These are phyloP conservation scores for Mormyrops boulengeri DNA, from an alignment of 2,797 vertebrate genomes.

Conservation along the genomic window DNA sequence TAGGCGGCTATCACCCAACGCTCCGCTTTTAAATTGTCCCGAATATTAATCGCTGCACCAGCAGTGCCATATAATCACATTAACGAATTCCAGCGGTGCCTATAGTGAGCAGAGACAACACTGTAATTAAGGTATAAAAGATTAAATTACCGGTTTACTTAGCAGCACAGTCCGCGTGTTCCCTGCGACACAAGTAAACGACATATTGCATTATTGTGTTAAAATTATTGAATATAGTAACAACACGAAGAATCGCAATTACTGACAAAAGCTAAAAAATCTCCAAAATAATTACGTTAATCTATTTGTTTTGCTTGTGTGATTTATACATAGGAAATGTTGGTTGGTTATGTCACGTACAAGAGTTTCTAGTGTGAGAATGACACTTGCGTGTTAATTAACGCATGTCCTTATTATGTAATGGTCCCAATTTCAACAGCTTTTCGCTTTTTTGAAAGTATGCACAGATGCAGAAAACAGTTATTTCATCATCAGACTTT, in stretches of 20 bases:
- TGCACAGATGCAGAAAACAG: neutral
- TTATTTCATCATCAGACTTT: neutral
- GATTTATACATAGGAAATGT: neutral
- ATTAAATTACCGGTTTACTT: neutral
- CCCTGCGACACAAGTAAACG: neutral
- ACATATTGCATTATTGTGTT: neutral
- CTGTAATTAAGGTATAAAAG: constrained; percentile 14
- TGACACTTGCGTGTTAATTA: constrained; percentile 7
- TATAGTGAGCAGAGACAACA: neutral
- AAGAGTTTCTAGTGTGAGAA: neutral
- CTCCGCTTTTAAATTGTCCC: neutral
- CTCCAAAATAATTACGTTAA: neutral
- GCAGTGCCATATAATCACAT: neutral
- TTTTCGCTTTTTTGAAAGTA: neutral
- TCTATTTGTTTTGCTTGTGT: neutral
- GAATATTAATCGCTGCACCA: neutral
- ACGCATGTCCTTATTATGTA: neutral
- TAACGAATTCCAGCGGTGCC: neutral
- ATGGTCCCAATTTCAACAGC: neutral
- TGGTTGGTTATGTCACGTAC: neutral
- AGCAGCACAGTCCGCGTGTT: neutral
- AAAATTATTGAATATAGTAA: neutral
- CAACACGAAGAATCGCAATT: neutral
- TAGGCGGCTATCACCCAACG: neutral
- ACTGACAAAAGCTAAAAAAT: neutral